Percentiles rank a stretch among this genome's conserved stretches.
phyloP scores from a whole-genome alignment of 2,888 invertebrate species.

The Tachina lurida region DNA sequence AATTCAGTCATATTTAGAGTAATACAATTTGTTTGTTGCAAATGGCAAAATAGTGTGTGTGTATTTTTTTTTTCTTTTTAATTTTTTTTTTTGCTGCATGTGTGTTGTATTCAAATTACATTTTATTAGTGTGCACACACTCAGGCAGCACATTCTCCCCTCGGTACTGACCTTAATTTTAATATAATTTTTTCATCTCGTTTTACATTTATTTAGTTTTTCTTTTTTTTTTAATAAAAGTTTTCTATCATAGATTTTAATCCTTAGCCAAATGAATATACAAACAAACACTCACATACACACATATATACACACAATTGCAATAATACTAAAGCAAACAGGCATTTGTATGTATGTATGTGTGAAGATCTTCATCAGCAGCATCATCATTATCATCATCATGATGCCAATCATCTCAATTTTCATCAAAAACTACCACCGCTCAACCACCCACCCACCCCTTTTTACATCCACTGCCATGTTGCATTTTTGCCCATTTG shows the following conservation, averaged over 20 bases:
- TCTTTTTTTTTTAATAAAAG: slow-evolving; percentile 40
- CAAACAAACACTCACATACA: slow-evolving; percentile 10
- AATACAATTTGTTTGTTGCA: slow-evolving; percentile 49
- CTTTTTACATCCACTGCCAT: background rate
- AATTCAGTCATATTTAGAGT: slow-evolving; percentile 51
- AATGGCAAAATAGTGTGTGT: slow-evolving; percentile 18
- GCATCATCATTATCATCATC: slow-evolving; percentile 45
- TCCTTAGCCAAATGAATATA: slow-evolving; percentile 60
- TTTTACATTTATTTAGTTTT: slow-evolving; percentile 53
- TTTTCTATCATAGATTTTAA: slow-evolving; percentile 56
- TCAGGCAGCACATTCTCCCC: slow-evolving; percentile 43
- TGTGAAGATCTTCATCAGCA: slow-evolving; percentile 24
- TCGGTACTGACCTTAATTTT: slow-evolving; percentile 71
- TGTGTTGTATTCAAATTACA: slow-evolving; percentile 70
- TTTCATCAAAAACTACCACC: slow-evolving; percentile 48
- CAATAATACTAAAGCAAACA: slow-evolving; percentile 20
- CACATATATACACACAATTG: slow-evolving; percentile 21
- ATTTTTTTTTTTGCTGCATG: slow-evolving; percentile 5
- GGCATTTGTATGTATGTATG: slow-evolving; percentile 12
- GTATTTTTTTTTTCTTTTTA: background rate
- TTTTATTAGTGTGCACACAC: slow-evolving; percentile 60
- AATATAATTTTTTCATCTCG: slow-evolving; percentile 58
- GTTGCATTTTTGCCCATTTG: slow-evolving; percentile 44
- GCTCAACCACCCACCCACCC: slow-evolving; percentile 1
- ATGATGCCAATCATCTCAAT: slow-evolving; percentile 71